Evolutionary conservation across 2,113 vertebrate species (phyloP), one percentile per base, ranked within the genome.

Genomic region (Pseudorhombus dupliciocellatus): DNA sequence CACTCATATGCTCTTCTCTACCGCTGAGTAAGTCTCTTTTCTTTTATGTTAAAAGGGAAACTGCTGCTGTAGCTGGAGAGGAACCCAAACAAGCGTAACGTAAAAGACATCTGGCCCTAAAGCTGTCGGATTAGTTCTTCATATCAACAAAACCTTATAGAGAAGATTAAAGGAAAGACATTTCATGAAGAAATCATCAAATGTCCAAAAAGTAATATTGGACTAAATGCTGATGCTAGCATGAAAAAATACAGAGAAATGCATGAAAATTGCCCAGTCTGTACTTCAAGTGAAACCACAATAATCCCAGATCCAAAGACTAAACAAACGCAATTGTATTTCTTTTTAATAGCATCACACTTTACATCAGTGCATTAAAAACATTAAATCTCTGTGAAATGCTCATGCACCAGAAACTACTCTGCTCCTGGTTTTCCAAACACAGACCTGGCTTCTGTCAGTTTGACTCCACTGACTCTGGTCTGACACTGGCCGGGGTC

Each of bases 361-460:
- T 37, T 44, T 31, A 57, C 46, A 48, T 22, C n/a, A 58, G 2
- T 34, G n/a, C 22, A 51, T 54, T 9, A 25, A 1, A 9, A 18
- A 75, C 10, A 50, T 26, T 20, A 30, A 25, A 46, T 25, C 15
- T 22, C n/a, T 57, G 2, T 34, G 12, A 7, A 59, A 37, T 37
- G 4, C 31, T 37, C n/a, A 22, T 50, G 46, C 15, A 21, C 9
- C 34, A 37, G 10, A 37, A 10, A 18, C 42, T 46, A 5, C 16
- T 11, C 10, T 10, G 10, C 4, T 46, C 42, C 42, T 46, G 11
- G 34, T 18, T 18, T 7, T 46, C 16, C 42, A 46, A 54, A 81
- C 0, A 25, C 59, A 80, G 66, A 66, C 66, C 78, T 83, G 80
- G 1, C 14, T 79, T 80, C 42, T 77, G 61, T 85, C 75, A 73